phyloP scores from a whole-genome alignment of 2,888 invertebrate species.

The Dolichomitus sp. region DNA sequence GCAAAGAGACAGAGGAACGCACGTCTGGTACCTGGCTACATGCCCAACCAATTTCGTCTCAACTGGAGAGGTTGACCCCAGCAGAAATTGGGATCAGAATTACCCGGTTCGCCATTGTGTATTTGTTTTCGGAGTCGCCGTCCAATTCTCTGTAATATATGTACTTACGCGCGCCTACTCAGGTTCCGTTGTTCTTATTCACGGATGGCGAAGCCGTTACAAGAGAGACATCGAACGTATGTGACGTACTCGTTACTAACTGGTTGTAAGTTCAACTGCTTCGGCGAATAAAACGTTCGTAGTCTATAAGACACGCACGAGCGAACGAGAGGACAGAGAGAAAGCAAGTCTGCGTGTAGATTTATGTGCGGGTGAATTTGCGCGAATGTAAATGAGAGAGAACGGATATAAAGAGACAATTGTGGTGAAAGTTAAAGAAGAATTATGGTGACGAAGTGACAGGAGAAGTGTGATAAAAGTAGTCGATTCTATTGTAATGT shows the following conservation, averaged over 20 bases:
- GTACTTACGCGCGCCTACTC: constrained; percentile 39
- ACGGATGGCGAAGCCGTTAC: constrained; percentile 13
- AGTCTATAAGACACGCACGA: constrained; percentile 27
- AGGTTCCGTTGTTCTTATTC: constrained; percentile 15
- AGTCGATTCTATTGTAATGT: constrained; percentile 68
- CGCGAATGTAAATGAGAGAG: constrained; percentile 34
- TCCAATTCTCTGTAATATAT: constrained; percentile 60
- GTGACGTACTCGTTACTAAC: constrained; percentile 1
- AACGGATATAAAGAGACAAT: neutral
- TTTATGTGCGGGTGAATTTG: constrained; percentile 46
- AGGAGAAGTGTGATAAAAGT: constrained; percentile 67
- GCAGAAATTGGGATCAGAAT: constrained; percentile 55
- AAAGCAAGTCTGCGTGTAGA: constrained; percentile 56
- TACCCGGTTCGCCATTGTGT: constrained; percentile 49
- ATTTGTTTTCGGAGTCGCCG: constrained; percentile 65
- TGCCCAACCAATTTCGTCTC: constrained; percentile 41
- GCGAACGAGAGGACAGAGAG: constrained; percentile 40
- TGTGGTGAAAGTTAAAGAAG: constrained; percentile 9
- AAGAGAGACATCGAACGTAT: constrained; percentile 20
- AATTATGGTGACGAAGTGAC: constrained; percentile 35
- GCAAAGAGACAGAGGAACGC: constrained; percentile 37
- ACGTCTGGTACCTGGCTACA: constrained; percentile 63
- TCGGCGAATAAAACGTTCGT: constrained; percentile 13
- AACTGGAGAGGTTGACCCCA: constrained; percentile 19
- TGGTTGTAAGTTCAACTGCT: constrained; percentile 33